Evolutionary conservation across 2,113 vertebrate genomes (phyloP).

Genomic region (Dicaeum eximium): DNA sequence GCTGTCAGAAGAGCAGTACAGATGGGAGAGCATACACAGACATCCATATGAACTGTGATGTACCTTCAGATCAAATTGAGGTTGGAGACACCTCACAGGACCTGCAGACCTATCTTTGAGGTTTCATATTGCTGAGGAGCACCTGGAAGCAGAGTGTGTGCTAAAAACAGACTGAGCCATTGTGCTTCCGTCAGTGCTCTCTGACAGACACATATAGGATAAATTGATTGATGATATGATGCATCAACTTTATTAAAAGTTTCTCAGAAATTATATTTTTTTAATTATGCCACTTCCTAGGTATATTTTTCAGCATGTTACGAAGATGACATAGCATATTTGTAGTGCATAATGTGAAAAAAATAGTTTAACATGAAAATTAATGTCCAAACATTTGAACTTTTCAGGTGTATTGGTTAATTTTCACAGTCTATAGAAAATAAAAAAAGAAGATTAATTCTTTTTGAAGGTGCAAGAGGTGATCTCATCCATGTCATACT

Average conservation of each 20-base stretch:
- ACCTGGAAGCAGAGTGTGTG: neutral
- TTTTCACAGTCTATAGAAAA: slow-evolving; percentile 13
- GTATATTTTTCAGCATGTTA: neutral
- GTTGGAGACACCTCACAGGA: neutral
- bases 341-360: neutral
- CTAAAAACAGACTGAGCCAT: neutral
- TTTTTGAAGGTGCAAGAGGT: slow-evolving; percentile 1
- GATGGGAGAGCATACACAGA: neutral
- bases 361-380: slow-evolving; percentile 5
- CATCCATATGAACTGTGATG: neutral
- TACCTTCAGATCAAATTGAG: neutral
- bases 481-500: neutral
- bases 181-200: neutral
- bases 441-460: slow-evolving; percentile 41
- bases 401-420: slow-evolving; percentile 38
- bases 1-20: too few species aligned
- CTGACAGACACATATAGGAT: neutral
- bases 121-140: neutral
- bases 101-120: neutral
- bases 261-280: neutral
- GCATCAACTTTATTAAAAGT: neutral
- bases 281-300: neutral
- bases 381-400: slow-evolving; percentile 58
- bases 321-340: neutral
- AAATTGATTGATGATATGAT: neutral